Evolutionary conservation across 2,113 vertebrate species (phyloP), one percentile per base, ranked within the genome.

Genomic region (Hypanus sabinus): DNA sequence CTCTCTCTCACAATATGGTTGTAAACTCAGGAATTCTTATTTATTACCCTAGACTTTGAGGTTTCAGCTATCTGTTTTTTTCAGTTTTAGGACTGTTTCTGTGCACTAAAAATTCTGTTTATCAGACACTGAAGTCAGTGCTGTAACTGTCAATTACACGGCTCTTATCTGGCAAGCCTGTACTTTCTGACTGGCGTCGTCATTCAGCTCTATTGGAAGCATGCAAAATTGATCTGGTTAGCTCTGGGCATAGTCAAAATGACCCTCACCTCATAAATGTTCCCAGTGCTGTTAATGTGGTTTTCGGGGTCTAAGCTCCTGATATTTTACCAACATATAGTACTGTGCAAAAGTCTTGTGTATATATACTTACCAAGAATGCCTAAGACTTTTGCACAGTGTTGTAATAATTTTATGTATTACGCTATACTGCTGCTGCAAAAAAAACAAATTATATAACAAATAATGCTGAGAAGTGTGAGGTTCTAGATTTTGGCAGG

Each of bases 61-160:
- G 85, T 30, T 88, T 88, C 33, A 60, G 60, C 85, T 57, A 88
- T 33, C 60, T 88, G 85, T 60, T 88, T 88, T 88, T 88, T 65
- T 88, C 20, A 65, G 30, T 87, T n/a, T 87, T 62, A 60, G 55
- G 24, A 10, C 62, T 71, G 70, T 88, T 88, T 88, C 62, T 65
- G n/a, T 65, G 62, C 85, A 65, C 75, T n/a, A 87, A n/a, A n/a
- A 33, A 14, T 33, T 33, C 14, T 20, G 60, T 88, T 88, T 88
- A 88, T 88, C 14, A 7, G 33, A 65, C 62, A 33, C 14, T n/a
- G 62, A 88, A 88, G n/a, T 88, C 16, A 65, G 46, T n/a, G 27
- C 10, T 62, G 30, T 88, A 65, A 30, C 14, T 88, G 27, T 60
- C 24, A 11, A 4, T 87, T 60, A 57, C 81, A 38, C 38, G 81